Percentiles rank a stretch among this genome's conserved stretches.
Conservation (phyloP, 30 jellyfish, hydroid and myxozoan species). For the Cassiopea xamachana region DNA sequence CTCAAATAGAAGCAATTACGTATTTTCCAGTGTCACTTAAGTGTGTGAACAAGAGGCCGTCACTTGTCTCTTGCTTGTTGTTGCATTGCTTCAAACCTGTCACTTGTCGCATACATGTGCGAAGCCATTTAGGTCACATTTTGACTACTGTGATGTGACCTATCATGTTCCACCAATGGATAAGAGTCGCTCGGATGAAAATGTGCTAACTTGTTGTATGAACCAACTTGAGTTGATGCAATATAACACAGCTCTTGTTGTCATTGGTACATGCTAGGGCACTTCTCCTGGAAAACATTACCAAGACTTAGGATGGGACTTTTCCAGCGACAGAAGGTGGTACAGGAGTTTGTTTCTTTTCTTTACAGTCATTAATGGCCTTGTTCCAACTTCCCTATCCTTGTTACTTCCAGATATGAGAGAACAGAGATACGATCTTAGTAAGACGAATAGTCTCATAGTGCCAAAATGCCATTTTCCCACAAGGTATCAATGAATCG, state of each 20-base stretch:
- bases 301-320: slow-evolving; percentile 64
- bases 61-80: too few species aligned
- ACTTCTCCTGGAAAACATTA: slow-evolving; percentile 27
- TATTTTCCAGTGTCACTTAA: too few species aligned
- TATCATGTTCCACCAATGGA: slow-evolving; percentile 38
- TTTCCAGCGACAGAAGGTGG: slow-evolving; percentile 56
- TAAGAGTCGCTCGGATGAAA: slow-evolving; percentile 18
- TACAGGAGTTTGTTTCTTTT: slow-evolving; percentile 38
- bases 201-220: not conserved
- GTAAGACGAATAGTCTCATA: slow-evolving; percentile 13
- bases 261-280: slow-evolving; percentile 49
- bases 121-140: not conserved
- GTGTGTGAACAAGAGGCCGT: too few species aligned
- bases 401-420: slow-evolving; percentile 12
- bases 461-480: slow-evolving; percentile 36
- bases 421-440: slow-evolving; percentile 35
- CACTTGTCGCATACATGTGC: too few species aligned
- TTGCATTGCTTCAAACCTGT: too few species aligned
- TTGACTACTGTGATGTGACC: slow-evolving; percentile 29
- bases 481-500: slow-evolving; percentile 44
- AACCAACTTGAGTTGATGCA: slow-evolving; percentile 16
- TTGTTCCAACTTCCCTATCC: slow-evolving; percentile 38
- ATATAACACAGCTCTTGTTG: slow-evolving; percentile 60
- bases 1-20: too few species aligned
- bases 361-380: slow-evolving; percentile 43